Conservation (phyloP, 2,888 invertebrate species). For the Drosophila pullipes region DNA sequence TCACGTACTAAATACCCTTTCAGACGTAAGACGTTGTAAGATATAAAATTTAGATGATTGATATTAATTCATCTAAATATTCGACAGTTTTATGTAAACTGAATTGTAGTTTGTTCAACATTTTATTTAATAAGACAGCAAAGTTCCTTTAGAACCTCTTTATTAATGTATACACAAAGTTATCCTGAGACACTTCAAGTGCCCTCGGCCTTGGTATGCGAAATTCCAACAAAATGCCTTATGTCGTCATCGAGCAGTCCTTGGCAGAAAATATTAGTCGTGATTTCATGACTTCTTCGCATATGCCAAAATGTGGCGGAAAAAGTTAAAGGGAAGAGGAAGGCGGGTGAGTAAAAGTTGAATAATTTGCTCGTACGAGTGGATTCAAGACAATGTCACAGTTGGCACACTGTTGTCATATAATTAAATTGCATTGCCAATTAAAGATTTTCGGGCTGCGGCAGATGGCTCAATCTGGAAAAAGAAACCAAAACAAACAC, state of each 20-base stretch:
- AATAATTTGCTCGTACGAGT: not conserved
- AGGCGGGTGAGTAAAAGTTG: not conserved
- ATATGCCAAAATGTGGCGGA: not conserved
- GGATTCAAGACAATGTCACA: constrained; percentile 18
- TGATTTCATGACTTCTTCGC: constrained; percentile 37
- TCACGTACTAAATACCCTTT: not conserved
- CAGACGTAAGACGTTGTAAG: not conserved
- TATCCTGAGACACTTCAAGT: not conserved
- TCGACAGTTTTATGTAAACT: not conserved
- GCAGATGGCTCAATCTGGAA: constrained; percentile 4
- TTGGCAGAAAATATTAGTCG: constrained; percentile 41
- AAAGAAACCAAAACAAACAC: constrained; percentile 1
- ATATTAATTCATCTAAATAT: not conserved
- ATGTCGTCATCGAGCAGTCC: constrained; percentile 25
- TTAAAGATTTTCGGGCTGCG: constrained; percentile 30
- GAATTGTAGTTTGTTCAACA: not conserved
- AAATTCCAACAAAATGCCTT: constrained; percentile 22
- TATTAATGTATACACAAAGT: not conserved
- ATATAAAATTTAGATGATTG: not conserved
- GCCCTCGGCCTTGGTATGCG: constrained; percentile 2
- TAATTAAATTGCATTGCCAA: constrained; percentile 53
- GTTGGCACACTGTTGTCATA: constrained; percentile 22
- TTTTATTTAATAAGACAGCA: not conserved
- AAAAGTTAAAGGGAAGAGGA: not conserved
- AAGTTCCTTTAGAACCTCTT: not conserved